Conservation (phyloP, 2,797 vertebrate species). For the Perodicticus potto region DNA sequence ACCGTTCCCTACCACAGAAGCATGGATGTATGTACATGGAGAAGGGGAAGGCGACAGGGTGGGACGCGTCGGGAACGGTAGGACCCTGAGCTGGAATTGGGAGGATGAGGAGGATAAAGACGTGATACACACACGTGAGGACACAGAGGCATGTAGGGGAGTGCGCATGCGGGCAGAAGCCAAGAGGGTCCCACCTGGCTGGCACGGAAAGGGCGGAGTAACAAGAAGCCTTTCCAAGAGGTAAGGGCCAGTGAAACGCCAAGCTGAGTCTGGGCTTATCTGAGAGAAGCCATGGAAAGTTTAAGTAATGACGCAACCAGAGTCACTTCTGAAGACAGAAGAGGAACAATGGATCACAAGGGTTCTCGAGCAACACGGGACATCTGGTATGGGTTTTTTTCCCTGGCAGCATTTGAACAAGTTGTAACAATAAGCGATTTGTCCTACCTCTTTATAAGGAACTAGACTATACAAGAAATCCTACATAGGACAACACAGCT, state of each 20-base stretch:
- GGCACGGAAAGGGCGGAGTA: background rate
- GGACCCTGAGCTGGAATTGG: background rate
- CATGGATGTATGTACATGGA: fast-evolving
- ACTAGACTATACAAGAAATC: background rate
- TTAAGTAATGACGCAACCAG: slow-evolving; percentile 11
- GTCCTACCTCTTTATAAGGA: slow-evolving; percentile 17
- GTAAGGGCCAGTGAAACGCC: background rate
- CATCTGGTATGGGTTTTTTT: background rate
- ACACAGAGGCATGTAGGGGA: background rate
- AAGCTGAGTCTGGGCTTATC: background rate
- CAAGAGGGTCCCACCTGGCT: background rate
- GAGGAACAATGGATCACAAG: background rate
- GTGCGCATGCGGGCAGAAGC: background rate
- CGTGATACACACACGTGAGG: background rate
- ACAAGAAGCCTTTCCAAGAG: background rate
- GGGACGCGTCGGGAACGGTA: background rate
- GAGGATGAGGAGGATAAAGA: background rate
- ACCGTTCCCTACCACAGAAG: background rate
- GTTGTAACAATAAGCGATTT: background rate
- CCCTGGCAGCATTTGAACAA: background rate
- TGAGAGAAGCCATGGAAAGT: background rate
- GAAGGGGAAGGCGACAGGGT: background rate
- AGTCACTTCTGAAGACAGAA: slow-evolving; percentile 36
- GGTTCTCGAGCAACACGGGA: background rate
- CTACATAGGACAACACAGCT: background rate